Base-by-base conservation (phyloP, 2,888 invertebrate genomes). In the Seira ritae region DNA sequence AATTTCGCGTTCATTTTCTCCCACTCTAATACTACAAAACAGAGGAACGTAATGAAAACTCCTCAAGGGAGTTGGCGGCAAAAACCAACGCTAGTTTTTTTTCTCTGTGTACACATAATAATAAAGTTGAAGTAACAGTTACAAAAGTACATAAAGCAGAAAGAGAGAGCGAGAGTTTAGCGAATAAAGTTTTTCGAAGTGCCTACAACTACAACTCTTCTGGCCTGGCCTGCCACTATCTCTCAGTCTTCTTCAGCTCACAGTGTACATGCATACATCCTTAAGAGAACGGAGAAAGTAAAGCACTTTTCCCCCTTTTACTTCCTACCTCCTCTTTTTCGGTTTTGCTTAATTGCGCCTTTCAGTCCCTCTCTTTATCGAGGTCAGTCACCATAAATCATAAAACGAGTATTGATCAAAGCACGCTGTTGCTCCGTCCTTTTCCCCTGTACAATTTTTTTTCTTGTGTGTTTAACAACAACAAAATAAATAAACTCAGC, bases 371-470 rank as follows among this genome's bases (percentile, higher is more conserved):
- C 79, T 72, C 31, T 73, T 80, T 74, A 80, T 80, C 80, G 80
- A 80, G 80, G 80, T 81, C 81, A 81, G 75, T 81, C 75, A 74
- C 70, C 74, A 75, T 75, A 81, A 81, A 76, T 76, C 75, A 76
- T 76, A 81, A 81, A 81, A 71, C 80, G 70, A 31, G 70, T 81
- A 75, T 81, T 81, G 81, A 75, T 81, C 81, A 81, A 65, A 66
- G 81, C 75, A 80, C 73, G 68, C 80, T 80, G 80, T 80, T 80
- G 80, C 80, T 73, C 74, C 67, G 37, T 77, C 62, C 66, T 69
- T 46, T 10, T 65, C 20, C 19, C 65, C 19, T 20, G 22, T 4
- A 65, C 12, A 65, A 20, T 20, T 20, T 12, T 65, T 65, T 65
- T 20, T 22, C 12, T 22, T 20, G 20, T 20, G 17, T 20, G 31